Evolutionary conservation across 2,888 invertebrate genomes (phyloP).

Genomic region (Euphydryas editha): DNA sequence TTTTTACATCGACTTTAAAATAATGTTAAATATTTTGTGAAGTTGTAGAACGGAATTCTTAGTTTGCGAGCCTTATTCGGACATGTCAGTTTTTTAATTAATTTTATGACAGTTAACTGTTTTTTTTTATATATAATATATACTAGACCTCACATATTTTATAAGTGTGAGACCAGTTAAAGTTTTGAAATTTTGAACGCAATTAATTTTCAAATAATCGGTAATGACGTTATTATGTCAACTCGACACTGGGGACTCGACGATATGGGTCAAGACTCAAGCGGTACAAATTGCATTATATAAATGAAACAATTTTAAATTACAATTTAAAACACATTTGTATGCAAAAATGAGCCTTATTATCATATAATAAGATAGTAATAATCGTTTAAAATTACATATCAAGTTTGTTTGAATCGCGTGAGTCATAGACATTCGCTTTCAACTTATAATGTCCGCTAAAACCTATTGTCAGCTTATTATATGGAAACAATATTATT

Average conservation of each 20-base stretch:
- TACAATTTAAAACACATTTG: background rate
- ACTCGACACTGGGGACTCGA: slow-evolving; percentile 47
- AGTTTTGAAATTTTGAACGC: background rate
- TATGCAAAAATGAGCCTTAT: background rate
- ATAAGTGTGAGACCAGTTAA: background rate
- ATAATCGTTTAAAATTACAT: slow-evolving; percentile 3
- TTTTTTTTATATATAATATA: no score
- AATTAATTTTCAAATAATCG: slow-evolving; percentile 42
- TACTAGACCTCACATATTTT: no score
- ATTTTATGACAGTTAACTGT: no score
- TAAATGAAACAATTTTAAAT: slow-evolving; percentile 41
- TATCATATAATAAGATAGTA: background rate
- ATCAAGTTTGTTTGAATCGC: slow-evolving; percentile 42
- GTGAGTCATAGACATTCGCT: slow-evolving; percentile 57
- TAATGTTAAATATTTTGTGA: no score
- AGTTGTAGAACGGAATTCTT: no score
- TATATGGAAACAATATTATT: slow-evolving; percentile 18
- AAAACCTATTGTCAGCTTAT: slow-evolving; percentile 24
- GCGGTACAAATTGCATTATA: slow-evolving; percentile 67
- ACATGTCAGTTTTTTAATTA: no score
- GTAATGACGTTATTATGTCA: slow-evolving; percentile 39
- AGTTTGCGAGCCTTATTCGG: no score
- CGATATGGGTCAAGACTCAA: slow-evolving; percentile 72
- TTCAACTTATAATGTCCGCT: slow-evolving; percentile 41
- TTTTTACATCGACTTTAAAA: no score